Conservation (phyloP, 2,888 invertebrate genomes). For the Schizaphis graminum region DNA sequence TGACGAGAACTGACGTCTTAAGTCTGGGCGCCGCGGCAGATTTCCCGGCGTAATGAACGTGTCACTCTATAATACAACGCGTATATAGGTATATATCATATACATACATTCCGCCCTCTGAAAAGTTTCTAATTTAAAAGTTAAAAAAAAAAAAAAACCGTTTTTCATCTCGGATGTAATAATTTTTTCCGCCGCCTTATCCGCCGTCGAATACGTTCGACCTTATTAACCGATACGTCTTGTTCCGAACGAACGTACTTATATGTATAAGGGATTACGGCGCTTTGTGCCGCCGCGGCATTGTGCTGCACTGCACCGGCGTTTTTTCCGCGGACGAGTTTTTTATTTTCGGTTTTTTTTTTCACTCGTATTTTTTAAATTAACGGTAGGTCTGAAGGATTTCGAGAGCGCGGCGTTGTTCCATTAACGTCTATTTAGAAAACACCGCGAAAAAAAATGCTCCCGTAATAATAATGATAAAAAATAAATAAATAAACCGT, state of each 20-base stretch:
- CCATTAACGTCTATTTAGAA: slow-evolving; percentile 61
- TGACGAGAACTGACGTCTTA: slow-evolving; percentile 64
- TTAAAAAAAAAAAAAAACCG: slow-evolving; percentile 31
- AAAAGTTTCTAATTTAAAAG: slow-evolving; percentile 64
- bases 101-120: neutral
- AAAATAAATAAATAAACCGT: slow-evolving; percentile 37
- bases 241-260: slow-evolving; percentile 16
- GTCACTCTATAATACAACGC: slow-evolving; percentile 30
- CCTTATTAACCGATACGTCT: slow-evolving; percentile 65
- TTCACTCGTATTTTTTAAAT: slow-evolving; percentile 55
- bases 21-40: slow-evolving; percentile 45
- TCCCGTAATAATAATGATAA: slow-evolving; percentile 51
- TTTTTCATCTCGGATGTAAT: slow-evolving; percentile 51
- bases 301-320: neutral
- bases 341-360: neutral
- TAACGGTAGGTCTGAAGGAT: slow-evolving; percentile 58
- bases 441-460: slow-evolving; percentile 11
- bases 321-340: slow-evolving; percentile 40
- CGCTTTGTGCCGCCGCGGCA: slow-evolving; percentile 7
- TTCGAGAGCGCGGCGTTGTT: slow-evolving; percentile 45
- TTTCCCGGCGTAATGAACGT: slow-evolving; percentile 58
- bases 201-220: slow-evolving; percentile 40
- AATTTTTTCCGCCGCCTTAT: slow-evolving; percentile 39
- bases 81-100: neutral
- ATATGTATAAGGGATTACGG: slow-evolving; percentile 30